These are phyloP conservation scores for Heterodera filipjevi DNA, from an alignment of 2,888 invertebrate genomes.

Conservation along the genomic window DNA sequence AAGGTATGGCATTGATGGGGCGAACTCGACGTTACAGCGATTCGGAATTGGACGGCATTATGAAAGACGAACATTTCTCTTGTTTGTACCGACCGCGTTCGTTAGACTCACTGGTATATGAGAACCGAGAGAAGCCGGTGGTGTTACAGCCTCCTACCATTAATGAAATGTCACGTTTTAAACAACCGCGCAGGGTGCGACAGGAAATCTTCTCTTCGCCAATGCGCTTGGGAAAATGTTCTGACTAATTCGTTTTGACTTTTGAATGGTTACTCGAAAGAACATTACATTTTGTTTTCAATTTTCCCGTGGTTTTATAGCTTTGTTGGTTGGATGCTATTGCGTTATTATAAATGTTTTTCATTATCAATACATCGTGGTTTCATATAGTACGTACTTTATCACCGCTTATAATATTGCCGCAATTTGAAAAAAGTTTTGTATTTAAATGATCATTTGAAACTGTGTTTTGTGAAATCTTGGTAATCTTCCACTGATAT, in stretches of 20 bases:
- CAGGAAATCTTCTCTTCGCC: not conserved
- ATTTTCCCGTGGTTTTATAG: not conserved
- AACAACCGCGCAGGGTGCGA: not conserved
- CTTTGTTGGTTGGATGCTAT: too few relatives aligned
- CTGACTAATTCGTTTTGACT: not conserved
- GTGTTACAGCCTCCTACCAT: conserved; percentile 26
- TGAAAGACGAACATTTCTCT: conserved; percentile 31
- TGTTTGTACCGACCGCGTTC: conserved; percentile 31
- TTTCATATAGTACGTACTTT: too few relatives aligned
- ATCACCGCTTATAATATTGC: too few relatives aligned
- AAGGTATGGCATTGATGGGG: conserved; percentile 3
- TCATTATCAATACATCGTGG: too few relatives aligned
- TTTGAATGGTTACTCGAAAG: not conserved
- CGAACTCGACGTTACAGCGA: conserved; percentile 33
- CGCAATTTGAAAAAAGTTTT: too few relatives aligned
- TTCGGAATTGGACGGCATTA: conserved; percentile 22
- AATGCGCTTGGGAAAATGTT: not conserved
- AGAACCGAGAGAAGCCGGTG: conserved; percentile 24
- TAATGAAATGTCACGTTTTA: conserved; percentile 20
- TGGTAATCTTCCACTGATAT: too few relatives aligned
- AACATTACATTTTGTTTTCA: not conserved
- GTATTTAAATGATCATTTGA: too few relatives aligned
- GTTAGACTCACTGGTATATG: conserved; percentile 29
- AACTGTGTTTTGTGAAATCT: too few relatives aligned
- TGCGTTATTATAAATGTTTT: too few relatives aligned